Percentiles rank a stretch among this genome's conserved stretches.
phyloP scores from a whole-genome alignment of 1,140 invertebrate genomes.

The Ceratosolen fusciceps region DNA sequence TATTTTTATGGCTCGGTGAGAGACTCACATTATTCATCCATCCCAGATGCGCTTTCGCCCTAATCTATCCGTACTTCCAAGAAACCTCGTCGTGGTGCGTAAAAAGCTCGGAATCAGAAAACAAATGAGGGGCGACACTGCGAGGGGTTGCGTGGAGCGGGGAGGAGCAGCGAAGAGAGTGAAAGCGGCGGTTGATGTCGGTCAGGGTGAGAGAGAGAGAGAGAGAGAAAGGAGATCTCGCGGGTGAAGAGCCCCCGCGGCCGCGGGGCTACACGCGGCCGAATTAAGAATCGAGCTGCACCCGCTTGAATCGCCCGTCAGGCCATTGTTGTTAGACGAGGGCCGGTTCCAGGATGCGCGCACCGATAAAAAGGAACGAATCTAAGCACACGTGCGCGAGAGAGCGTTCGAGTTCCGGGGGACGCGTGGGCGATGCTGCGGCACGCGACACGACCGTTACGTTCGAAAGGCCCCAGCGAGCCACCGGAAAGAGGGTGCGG shows the following conservation, averaged over 20 bases:
- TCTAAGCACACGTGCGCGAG: slow-evolving; percentile 49
- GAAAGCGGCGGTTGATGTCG: background rate
- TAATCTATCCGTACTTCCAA: background rate
- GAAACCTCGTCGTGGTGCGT: background rate
- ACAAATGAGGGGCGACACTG: background rate
- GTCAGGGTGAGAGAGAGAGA: too few relatives aligned
- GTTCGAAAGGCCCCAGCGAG: slow-evolving; percentile 59
- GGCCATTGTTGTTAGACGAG: slow-evolving; percentile 19
- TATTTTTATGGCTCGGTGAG: background rate
- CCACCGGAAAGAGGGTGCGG: slow-evolving; percentile 45
- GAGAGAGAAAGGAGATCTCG: background rate
- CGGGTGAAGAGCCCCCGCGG: too few relatives aligned
- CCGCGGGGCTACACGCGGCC: too few relatives aligned
- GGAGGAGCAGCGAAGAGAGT: background rate
- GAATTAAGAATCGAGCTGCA: slow-evolving; percentile 15
- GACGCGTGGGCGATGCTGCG: slow-evolving; percentile 71
- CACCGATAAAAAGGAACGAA: slow-evolving; percentile 39
- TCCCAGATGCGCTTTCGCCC: background rate
- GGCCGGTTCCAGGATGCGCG: slow-evolving; percentile 25
- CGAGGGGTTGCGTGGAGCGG: background rate
- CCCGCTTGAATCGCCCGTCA: background rate
- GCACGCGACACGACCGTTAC: slow-evolving; percentile 73
- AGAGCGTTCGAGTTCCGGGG: slow-evolving; percentile 60
- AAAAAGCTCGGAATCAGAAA: background rate
- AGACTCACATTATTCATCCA: background rate